phyloP scores from a whole-genome alignment of 2,113 vertebrate species.

The Microtus richardsoni region DNA sequence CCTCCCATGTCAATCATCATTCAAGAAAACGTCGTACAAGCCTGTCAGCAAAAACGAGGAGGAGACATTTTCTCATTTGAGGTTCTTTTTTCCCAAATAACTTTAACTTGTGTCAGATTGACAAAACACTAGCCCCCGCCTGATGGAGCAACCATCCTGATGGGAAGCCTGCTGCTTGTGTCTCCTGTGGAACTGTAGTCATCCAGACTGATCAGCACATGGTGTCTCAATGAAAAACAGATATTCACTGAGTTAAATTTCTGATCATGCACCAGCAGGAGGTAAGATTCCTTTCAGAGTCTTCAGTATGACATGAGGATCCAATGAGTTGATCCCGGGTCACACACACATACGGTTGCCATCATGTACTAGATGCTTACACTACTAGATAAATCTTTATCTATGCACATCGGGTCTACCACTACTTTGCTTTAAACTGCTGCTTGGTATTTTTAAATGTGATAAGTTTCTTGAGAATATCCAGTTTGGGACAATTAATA shows the following conservation, averaged over 20 bases:
- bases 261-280: neutral
- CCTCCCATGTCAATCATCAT: neutral
- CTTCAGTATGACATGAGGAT: neutral
- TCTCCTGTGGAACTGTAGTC: neutral
- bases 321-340: neutral
- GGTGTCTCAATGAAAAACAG: neutral
- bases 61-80: neutral
- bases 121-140: neutral
- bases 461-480: neutral
- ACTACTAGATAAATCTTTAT: neutral
- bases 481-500: constrained; percentile 35
- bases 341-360: neutral
- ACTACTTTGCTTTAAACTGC: neutral
- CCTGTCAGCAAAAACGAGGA: neutral
- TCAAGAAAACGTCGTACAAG: neutral
- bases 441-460: neutral
- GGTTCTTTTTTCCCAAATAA: neutral
- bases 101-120: neutral
- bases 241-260: neutral
- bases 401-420: neutral
- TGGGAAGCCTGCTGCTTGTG: too few species aligned
- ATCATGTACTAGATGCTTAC: neutral
- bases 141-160: neutral
- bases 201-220: neutral
- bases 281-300: neutral